Percentiles rank a stretch among this genome's conserved stretches.
Conservation (phyloP, 2,113 vertebrate genomes). For the Rhea pennata region DNA sequence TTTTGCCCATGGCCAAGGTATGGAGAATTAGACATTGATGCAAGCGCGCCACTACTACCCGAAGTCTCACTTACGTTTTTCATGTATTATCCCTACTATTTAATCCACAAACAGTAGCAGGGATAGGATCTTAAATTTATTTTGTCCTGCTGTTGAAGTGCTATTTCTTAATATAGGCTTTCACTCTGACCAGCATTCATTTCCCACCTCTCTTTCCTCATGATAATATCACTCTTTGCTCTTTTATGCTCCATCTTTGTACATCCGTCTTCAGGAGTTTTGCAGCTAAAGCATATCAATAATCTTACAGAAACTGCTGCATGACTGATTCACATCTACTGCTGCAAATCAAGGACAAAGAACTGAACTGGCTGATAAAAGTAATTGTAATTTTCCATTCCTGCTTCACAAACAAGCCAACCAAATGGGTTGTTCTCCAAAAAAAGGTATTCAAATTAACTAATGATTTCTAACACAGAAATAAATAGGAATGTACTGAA, state of each 20-base stretch:
- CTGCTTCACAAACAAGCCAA: not conserved
- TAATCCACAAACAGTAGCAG: not conserved
- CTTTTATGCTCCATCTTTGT: not conserved
- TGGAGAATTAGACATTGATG: not conserved
- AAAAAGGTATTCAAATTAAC: conserved; percentile 5
- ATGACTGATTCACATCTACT: not conserved
- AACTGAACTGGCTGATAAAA: not conserved
- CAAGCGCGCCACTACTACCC: not conserved
- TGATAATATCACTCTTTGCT: not conserved
- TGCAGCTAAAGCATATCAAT: not conserved
- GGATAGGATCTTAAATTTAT: not conserved
- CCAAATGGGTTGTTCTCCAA: not conserved
- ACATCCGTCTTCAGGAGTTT: not conserved
- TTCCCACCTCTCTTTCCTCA: not conserved
- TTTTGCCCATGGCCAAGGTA: not conserved
- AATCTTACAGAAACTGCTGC: not conserved
- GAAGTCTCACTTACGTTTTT: not conserved
- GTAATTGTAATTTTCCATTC: not conserved
- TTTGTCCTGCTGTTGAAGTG: not conserved
- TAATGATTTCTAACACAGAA: not conserved
- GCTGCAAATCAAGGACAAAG: not conserved
- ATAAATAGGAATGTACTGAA: not conserved
- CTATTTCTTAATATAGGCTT: not conserved
- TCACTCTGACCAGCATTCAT: not conserved
- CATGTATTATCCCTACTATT: not conserved